A percentile compares a stretch with the other conserved stretches of the same genome.
Conservation (phyloP, 2,888 invertebrate species). For the Odontothrips loti region DNA sequence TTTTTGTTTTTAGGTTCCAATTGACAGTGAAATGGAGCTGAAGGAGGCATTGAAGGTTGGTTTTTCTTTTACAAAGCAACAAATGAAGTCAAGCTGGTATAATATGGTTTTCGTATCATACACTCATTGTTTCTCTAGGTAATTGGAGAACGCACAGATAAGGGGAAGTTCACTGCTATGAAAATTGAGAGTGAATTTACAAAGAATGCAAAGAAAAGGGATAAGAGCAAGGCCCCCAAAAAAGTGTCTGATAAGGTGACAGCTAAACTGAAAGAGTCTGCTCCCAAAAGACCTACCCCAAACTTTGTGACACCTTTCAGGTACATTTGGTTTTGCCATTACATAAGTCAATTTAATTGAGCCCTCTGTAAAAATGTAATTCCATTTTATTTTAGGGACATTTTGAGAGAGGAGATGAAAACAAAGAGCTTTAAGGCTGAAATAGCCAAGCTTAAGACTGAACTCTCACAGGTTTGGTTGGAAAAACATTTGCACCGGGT, state of each 20-base stretch:
- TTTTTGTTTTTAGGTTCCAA: not conserved
- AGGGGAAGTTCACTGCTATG: not conserved
- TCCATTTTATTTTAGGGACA: not conserved
- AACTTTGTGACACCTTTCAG: no score
- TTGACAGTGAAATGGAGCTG: not conserved
- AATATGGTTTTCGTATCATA: no score
- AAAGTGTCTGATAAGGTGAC: not conserved
- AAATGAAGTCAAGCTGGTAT: no score
- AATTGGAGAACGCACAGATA: not conserved
- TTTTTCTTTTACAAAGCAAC: not conserved
- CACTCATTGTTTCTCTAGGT: not conserved
- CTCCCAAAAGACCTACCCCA: not conserved
- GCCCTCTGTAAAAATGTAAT: no score
- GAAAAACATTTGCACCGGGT: not conserved
- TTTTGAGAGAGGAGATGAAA: no score
- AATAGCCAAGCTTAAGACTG: not conserved
- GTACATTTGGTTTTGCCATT: no score
- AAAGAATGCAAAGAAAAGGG: not conserved
- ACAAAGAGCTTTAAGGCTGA: not conserved
- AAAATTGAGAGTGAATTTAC: not conserved
- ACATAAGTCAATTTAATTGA: no score
- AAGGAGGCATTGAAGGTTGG: not conserved
- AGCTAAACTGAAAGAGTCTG: not conserved
- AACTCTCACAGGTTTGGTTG: not conserved
- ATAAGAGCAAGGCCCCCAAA: not conserved